phyloP scores from a whole-genome alignment of 2,888 invertebrate genomes.

The Resseliella maxima region DNA sequence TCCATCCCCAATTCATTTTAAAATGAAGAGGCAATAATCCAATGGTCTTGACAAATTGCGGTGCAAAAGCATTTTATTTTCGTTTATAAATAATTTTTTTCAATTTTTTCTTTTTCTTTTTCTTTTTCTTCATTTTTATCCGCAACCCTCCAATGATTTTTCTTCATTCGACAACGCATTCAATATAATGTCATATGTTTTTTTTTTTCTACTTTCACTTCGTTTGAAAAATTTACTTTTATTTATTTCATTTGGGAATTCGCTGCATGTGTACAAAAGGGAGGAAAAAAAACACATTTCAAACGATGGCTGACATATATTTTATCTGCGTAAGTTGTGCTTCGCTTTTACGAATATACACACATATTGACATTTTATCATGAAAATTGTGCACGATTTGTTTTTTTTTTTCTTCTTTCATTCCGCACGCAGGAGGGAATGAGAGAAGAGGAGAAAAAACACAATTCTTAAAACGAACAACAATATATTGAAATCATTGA shows the following conservation, averaged over 20 bases:
- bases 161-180: neutral
- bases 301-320: neutral
- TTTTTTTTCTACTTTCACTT: neutral
- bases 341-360: neutral
- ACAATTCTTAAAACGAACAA: too few species aligned
- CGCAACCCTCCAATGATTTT: neutral
- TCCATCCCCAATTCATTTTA: neutral
- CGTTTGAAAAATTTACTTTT: neutral
- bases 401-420: too few species aligned
- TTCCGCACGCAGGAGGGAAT: too few species aligned
- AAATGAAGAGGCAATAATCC: neutral
- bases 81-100: neutral
- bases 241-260: constrained; percentile 23
- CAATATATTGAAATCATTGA: neutral
- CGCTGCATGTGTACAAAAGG: neutral
- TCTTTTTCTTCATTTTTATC: neutral
- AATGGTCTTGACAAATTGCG: neutral
- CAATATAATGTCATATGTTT: too few species aligned
- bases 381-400: too few species aligned
- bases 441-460: too few species aligned
- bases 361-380: neutral
- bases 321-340: neutral
- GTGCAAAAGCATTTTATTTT: neutral
- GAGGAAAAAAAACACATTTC: neutral
- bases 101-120: neutral